These are phyloP conservation scores for Marronus borbonicus DNA, from an alignment of 2,888 invertebrate species.

Conservation along the genomic window DNA sequence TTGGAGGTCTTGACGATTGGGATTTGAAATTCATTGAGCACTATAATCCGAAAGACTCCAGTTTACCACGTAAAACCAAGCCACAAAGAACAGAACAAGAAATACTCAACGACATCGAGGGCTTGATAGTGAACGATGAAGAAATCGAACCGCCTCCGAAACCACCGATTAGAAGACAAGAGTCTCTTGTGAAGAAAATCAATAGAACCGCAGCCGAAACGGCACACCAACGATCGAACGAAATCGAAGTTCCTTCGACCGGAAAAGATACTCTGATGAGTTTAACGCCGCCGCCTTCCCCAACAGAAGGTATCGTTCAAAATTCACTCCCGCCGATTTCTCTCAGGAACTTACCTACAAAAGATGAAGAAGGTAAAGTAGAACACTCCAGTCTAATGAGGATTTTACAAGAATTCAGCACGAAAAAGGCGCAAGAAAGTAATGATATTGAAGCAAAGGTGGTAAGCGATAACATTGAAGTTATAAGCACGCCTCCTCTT, in stretches of 20 bases:
- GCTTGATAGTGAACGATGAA: slow-evolving; percentile 63
- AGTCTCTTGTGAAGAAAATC: slow-evolving; percentile 65
- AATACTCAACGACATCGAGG: slow-evolving; percentile 64
- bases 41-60: slow-evolving; percentile 69
- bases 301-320: slow-evolving; percentile 53
- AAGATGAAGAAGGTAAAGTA: slow-evolving; percentile 60
- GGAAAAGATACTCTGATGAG: slow-evolving; percentile 51
- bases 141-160: slow-evolving; percentile 61
- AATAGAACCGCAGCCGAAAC: slow-evolving; percentile 60
- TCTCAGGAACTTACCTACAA: slow-evolving; percentile 54
- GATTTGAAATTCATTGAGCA: slow-evolving; percentile 71
- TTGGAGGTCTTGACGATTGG: slow-evolving; percentile 72
- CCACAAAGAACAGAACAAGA: slow-evolving; percentile 59
- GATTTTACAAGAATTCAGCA: slow-evolving; percentile 66
- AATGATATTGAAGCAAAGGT: slow-evolving; percentile 42
- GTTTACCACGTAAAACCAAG: slow-evolving; percentile 64
- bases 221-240: slow-evolving; percentile 52
- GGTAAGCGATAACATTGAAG: slow-evolving; percentile 35
- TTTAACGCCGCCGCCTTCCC: slow-evolving; percentile 63
- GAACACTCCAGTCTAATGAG: slow-evolving; percentile 68
- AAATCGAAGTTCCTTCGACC: slow-evolving; percentile 46
- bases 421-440: slow-evolving; percentile 55
- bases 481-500: slow-evolving; percentile 37
- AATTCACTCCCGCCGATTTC: slow-evolving; percentile 45
- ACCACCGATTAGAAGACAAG: slow-evolving; percentile 63